Conservation (phyloP, 2,797 vertebrate genomes). For the Zenarchopterus dispar region DNA sequence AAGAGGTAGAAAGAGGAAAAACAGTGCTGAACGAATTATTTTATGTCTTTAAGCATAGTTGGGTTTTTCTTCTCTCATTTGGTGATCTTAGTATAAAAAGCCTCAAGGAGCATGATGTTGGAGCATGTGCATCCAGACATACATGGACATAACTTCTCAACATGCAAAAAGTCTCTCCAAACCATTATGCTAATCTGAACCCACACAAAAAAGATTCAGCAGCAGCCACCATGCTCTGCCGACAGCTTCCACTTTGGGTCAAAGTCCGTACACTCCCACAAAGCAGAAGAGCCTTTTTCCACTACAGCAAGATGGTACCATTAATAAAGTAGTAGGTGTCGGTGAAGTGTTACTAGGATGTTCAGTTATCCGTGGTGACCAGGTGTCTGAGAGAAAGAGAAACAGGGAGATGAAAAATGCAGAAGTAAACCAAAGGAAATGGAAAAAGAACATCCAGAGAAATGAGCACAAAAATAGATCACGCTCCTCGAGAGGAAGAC, state of each 20-base stretch:
- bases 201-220: conserved; percentile 43
- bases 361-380: conserved; percentile 56
- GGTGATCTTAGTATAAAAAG: neutral
- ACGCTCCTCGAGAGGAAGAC: conserved; percentile 29
- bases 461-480: conserved; percentile 54
- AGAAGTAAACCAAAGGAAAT: conserved; percentile 27
- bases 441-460: conserved; percentile 36
- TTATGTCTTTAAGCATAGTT: conserved; percentile 33
- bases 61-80: conserved; percentile 27
- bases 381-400: conserved; percentile 10
- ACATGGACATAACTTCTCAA: conserved; percentile 11
- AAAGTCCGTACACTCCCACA: conserved; percentile 24
- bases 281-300: conserved; percentile 39
- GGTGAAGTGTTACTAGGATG: conserved; percentile 61
- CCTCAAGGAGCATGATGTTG: conserved; percentile 8
- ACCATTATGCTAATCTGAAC: conserved; percentile 14
- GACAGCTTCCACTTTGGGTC: conserved; percentile 41
- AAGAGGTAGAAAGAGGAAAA: conserved; percentile 7
- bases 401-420: conserved; percentile 26
- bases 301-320: conserved; percentile 40
- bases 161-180: conserved; percentile 12
- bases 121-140: neutral
- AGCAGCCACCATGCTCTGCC: conserved; percentile 18
- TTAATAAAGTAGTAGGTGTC: conserved; percentile 74
- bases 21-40: conserved; percentile 43